Evolutionary conservation across 2,113 vertebrate species (phyloP), one percentile per base, ranked within the genome.

Genomic region (Carassius auratus): DNA sequence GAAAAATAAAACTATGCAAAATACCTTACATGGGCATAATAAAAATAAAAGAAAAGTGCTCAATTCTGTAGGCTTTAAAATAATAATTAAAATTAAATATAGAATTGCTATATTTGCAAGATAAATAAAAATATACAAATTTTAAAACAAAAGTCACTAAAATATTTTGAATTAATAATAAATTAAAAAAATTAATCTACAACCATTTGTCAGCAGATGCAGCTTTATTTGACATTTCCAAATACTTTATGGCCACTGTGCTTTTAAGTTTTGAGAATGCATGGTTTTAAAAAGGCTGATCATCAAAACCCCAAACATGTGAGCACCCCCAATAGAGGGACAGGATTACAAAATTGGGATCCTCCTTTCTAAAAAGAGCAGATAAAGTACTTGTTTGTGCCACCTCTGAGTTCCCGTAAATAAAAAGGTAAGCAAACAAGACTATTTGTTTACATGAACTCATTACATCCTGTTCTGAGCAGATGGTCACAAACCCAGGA

Each of bases 401-500:
- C 85, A 86, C 69, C 82, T 81, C 81, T 76, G 50, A 61, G 69
- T 66, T 84, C 84, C 57, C 52, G 42, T 62, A 84, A 86, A 88
- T 78, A 84, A 87, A 87, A 89, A 89, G 85, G 85, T 87, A 83
- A 85, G 73, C 87, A 86, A 89, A 86, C 59, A 26, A 73, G 71
- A 36, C 64, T 76, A 85, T 86, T 82, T 85, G 85, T 85, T 86
- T 87, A 83, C 83, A 85, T 45, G 64, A 61, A 69, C 62, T 74
- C 77, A 57, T 86, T 83, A 62, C 79, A 82, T 71, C 85, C 78
- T 80, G 42, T 85, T 78, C 77, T 77, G 73, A 89, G 83, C 85
- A 89, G 85, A 89, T 89, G 88, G 83, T 87, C 88, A 83, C 78
- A 85, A 85, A 84, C 85, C 78, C 73, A 48, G 83, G 55, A 86